Evolutionary conservation across 2,888 invertebrate genomes (phyloP), one percentile per base, ranked within the genome.

Genomic region (Nymphalis c-album): DNA sequence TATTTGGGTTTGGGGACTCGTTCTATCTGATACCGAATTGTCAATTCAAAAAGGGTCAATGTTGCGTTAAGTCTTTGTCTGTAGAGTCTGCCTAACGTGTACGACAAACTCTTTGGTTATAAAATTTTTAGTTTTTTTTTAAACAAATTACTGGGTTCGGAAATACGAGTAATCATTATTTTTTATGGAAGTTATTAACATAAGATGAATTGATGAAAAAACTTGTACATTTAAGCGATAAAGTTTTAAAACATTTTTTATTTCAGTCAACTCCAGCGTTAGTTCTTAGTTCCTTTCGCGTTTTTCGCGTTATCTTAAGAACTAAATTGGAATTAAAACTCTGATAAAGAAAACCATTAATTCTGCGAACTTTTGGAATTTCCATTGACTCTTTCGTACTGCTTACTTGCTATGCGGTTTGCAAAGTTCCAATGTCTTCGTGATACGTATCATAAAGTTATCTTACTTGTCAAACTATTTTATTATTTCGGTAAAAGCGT

Each of bases 1-100:
- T 83, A 83, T 85, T 67, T 67, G 67, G 69, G 85, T 82, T 71
- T 66, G 20, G 55, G 65, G 51, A 60, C 68, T 45, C 40, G 20
- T 26, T 45, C 48, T 31, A 55, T 6, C 63, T 63, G 63, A 63
- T 63, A 61, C 53, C n/a, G 66, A 66, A 68, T 63, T 68, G 60
- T 63, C 60, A 47, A 57, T 65, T 57, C 57, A 59, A 57, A 60
- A 47, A 64, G 50, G 60, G 47, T 51, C 55, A 35, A 53, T 46
- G 45, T 58, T 51, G 22, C 46, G 18, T 13, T 22, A 16, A 35
- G 53, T 53, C 46, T 20, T 61, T n/a, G n/a, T 63, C 57, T 26
- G 26, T 31, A 55, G 26, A 55, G 17, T 2, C 2, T 26, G 26
- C 31, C 17, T 31, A 17, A 51, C 6, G 17, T 53, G 26, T 26